Evolutionary conservation across 2,888 invertebrate species (phyloP).

Genomic region (Rhamnusium bicolor): DNA sequence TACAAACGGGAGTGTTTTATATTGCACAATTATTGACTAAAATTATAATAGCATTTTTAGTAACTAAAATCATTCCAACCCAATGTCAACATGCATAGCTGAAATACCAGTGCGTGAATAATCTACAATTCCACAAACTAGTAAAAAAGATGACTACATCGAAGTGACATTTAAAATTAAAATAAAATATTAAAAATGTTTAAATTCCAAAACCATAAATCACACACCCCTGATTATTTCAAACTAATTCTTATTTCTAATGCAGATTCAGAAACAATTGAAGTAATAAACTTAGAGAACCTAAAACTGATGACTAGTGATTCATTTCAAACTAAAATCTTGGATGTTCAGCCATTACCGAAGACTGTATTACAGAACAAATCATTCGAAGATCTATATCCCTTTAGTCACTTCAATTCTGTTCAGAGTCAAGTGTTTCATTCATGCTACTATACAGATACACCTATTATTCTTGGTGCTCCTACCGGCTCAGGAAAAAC

Average conservation of each 20-base stretch:
- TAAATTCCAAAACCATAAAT: no score
- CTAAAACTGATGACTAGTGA: constrained; percentile 59
- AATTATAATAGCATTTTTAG: no score
- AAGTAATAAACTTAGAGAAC: constrained; percentile 62
- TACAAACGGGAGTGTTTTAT: no score
- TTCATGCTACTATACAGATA: constrained; percentile 94
- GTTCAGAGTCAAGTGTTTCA: constrained; percentile 99
- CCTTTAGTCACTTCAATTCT: constrained; percentile 96
- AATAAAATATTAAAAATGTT: no score
- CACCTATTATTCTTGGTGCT: constrained; percentile 94
- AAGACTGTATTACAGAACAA: constrained; percentile 86
- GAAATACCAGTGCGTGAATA: no score
- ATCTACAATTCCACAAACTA: no score
- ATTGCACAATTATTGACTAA: no score
- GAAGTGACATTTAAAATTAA: no score
- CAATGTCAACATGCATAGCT: no score
- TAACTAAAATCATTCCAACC: no score
- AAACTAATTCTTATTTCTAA: constrained; percentile 15
- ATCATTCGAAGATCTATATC: constrained; percentile 86
- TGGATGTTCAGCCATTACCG: constrained; percentile 93
- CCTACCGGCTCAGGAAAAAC: constrained; percentile 99
- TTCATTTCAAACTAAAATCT: constrained; percentile 74
- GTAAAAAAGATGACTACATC: no score
- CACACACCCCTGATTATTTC: neutral
- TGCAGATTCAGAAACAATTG: constrained; percentile 76